Conservation (phyloP, 2,113 vertebrate species). For the Orycteropus afer region DNA sequence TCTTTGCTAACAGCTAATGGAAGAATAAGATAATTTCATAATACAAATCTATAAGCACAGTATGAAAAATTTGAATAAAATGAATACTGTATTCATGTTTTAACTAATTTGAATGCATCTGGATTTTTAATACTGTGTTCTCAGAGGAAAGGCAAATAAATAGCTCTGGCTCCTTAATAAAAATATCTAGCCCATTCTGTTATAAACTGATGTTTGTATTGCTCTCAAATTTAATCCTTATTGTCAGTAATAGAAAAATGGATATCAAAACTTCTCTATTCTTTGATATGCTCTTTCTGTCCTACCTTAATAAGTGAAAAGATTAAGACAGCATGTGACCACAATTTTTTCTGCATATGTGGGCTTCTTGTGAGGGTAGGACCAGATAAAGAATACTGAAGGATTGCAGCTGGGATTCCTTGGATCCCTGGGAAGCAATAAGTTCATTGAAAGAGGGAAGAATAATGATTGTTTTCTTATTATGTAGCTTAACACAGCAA, state of each 20-base stretch:
- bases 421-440: not conserved
- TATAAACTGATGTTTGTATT: not conserved
- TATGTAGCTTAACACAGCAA: not conserved
- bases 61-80: not conserved
- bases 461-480: not conserved
- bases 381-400: no score
- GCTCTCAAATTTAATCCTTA: not conserved
- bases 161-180: not conserved
- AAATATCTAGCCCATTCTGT: not conserved
- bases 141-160: not conserved
- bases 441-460: no score
- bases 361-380: not conserved
- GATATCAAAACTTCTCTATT: not conserved
- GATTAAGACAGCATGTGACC: not conserved
- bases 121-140: not conserved
- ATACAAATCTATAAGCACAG: not conserved
- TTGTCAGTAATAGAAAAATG: not conserved
- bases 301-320: not conserved
- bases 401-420: fast-evolving
- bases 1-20: not conserved
- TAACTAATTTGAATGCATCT: not conserved
- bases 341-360: not conserved
- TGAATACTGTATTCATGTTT: not conserved
- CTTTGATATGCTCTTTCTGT: not conserved
- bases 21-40: not conserved